Evolutionary conservation across 2,113 vertebrate genomes (phyloP), one percentile per base, ranked within the genome.

Genomic region (Corythaeola cristata): DNA sequence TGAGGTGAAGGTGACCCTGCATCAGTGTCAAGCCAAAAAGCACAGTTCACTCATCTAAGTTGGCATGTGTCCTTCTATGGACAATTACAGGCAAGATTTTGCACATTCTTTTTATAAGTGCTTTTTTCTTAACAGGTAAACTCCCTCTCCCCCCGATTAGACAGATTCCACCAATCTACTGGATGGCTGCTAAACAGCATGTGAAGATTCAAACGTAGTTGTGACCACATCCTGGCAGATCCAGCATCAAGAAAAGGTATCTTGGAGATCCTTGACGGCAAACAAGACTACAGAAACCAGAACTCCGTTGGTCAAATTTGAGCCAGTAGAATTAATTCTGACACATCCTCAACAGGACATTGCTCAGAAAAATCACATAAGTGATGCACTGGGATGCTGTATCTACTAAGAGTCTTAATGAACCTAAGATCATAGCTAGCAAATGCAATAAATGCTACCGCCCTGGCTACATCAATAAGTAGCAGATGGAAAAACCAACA

Each of bases 131-230:
- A 85, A 37, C 3, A 72, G 50, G 63, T 27, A 41, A 89, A 76
- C 5, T 69, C 20, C 23, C 5, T 39, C 22, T 9, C 22, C 47
- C 16, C 8, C 30, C 0, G 0, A 32, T 68, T 26, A 59, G n/a
- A 76, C 3, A 30, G 68, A 68, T 59, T 78, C 44, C 26, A 49
- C 39, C 24, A 8, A 28, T 71, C 44, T 79, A 53, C 44, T 72
- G 21, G 20, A 90, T 33, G 33, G n/a, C 50, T 2, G 4, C 12
- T 35, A 16, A 90, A 63, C 15, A 72, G 74, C 49, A 60, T 0
- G 0, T 16, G 7, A 64, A 79, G 47, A 85, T 39, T 23, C 47
- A 82, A 37, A 63, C 0, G 1, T 37, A 49, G 23, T 56, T 39
- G 63, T 49, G 12, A 44, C 39, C 35, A 39, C 17, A 90, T 79